These are phyloP conservation scores for Discoglossus pictus DNA, from an alignment of 2,797 vertebrate genomes.

Conservation along the genomic window DNA sequence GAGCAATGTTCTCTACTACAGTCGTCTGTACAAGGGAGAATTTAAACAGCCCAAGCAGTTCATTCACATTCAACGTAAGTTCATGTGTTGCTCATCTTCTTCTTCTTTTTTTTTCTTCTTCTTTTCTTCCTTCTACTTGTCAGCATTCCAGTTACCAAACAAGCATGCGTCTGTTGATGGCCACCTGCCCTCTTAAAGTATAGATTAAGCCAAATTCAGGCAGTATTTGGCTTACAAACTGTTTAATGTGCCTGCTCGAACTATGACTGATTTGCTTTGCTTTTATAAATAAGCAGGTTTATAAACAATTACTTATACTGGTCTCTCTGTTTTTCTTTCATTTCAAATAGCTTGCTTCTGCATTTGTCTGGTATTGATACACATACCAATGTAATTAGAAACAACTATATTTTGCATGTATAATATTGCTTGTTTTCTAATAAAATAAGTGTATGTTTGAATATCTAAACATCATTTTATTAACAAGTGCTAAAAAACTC, in stretches of 20 bases:
- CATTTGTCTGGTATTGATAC: too few species aligned
- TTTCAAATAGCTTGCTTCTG: too few species aligned
- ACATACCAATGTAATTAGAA: too few species aligned
- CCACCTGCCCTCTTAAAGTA: constrained; percentile 28
- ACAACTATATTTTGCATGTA: too few species aligned
- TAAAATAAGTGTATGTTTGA: too few species aligned
- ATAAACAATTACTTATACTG: too few species aligned
- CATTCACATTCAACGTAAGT: constrained; percentile 93
- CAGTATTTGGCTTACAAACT: background rate
- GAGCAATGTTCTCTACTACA: constrained; percentile 90
- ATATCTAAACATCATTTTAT: too few species aligned
- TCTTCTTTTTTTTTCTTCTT: background rate
- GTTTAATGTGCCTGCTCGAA: background rate
- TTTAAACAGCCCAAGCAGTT: constrained; percentile 91
- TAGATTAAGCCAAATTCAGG: constrained; percentile 17
- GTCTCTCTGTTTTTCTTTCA: too few species aligned
- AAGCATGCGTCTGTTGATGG: constrained; percentile 30
- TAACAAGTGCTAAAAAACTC: too few species aligned
- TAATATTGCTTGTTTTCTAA: too few species aligned
- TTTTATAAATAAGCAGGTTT: too few species aligned
- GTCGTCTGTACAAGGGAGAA: constrained; percentile 89
- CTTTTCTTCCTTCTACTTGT: background rate
- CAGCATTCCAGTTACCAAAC: constrained; percentile 36
- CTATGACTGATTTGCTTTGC: background rate
- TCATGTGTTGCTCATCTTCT: constrained; percentile 5